phyloP scores from a whole-genome alignment of 2,888 invertebrate species.

The Cantharis rufa region DNA sequence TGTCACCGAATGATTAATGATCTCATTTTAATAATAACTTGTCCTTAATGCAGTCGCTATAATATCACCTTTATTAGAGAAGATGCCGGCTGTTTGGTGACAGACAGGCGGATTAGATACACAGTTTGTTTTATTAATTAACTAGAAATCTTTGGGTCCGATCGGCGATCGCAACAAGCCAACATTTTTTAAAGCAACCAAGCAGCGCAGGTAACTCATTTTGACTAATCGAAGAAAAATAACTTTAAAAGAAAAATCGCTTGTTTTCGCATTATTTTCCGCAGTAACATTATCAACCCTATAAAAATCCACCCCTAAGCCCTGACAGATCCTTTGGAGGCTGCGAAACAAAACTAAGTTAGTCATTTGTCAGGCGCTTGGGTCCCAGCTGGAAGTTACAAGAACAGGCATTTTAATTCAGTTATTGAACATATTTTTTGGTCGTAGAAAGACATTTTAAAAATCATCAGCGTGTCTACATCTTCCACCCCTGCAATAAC shows the following conservation, averaged over 20 bases:
- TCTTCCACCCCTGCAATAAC: slow-evolving; percentile 18
- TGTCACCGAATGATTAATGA: slow-evolving; percentile 54
- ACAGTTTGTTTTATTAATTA: slow-evolving; percentile 48
- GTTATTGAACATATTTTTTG: slow-evolving; percentile 57
- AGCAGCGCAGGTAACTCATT: neutral
- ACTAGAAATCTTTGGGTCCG: slow-evolving; percentile 37
- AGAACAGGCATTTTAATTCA: slow-evolving; percentile 55
- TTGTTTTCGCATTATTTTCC: slow-evolving; percentile 31
- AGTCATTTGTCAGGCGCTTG: slow-evolving; percentile 54
- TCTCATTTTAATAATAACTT: slow-evolving; percentile 59
- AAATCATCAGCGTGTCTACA: slow-evolving; percentile 52
- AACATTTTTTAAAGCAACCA: neutral
- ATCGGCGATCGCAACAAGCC: neutral
- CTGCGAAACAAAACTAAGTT: slow-evolving; percentile 52
- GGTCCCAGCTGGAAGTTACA: slow-evolving; percentile 41
- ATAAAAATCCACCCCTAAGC: slow-evolving; percentile 41
- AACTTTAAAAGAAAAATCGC: slow-evolving; percentile 19
- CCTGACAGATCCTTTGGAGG: slow-evolving; percentile 49
- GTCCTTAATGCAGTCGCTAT: slow-evolving; percentile 52
- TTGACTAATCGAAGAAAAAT: neutral
- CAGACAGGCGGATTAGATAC: slow-evolving; percentile 47
- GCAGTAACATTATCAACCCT: slow-evolving; percentile 28
- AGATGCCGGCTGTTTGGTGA: slow-evolving; percentile 47
- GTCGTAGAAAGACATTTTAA: slow-evolving; percentile 54
- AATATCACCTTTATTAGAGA: slow-evolving; percentile 55